Base-by-base conservation (phyloP, 2,797 vertebrate species). In the Okamejei kenojei region DNA sequence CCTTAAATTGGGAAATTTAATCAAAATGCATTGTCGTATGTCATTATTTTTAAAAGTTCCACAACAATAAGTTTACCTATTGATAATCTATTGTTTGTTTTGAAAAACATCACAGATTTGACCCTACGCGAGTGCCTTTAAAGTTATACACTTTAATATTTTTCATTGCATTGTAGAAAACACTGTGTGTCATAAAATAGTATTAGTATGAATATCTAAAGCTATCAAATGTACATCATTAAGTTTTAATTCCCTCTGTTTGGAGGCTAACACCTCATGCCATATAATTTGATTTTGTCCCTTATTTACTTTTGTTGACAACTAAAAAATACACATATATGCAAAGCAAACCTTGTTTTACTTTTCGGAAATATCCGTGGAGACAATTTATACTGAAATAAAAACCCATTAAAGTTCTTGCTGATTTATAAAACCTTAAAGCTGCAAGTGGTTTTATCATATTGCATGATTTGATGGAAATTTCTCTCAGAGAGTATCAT, bases 51-150 rank as follows among this genome's bases (percentile, higher is more conserved):
- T 32, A 19, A 32, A 65, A 68, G 84, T 35, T 88, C 2, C 29
- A 88, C 61, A 88, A 88, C 61, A 88, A 68, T 88, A 68, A 32
- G n/a, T 68, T 58, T 65, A 86, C 82, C 58, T 86, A 65, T 86
- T n/a, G 63, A 63, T 88, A 74, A 65, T 88, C 10, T 65, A 65
- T 88, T 68, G 0, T 88, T 35, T 88, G 84, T 35, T 68, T 88
- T 35, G 21, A 15, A 88, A 88, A 88, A 88, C 68, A 68, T n/a
- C 61, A 88, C 19, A 88, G 17, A 35, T 88, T 88, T 68, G n/a
- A 88, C 63, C 61, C 15, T 19, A 88, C 5, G 29, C 26, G 45
- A 79, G 29, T 35, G n/a, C n/a, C n/a, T 35, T 88, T 88, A 65
- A n/a, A 88, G 61, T 32, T 88, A 68, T 88, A n/a, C 84, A 68